Evolutionary conservation across 2,113 vertebrate species (phyloP), one percentile per base, ranked within the genome.

Genomic region (Carettochelys insculpta): DNA sequence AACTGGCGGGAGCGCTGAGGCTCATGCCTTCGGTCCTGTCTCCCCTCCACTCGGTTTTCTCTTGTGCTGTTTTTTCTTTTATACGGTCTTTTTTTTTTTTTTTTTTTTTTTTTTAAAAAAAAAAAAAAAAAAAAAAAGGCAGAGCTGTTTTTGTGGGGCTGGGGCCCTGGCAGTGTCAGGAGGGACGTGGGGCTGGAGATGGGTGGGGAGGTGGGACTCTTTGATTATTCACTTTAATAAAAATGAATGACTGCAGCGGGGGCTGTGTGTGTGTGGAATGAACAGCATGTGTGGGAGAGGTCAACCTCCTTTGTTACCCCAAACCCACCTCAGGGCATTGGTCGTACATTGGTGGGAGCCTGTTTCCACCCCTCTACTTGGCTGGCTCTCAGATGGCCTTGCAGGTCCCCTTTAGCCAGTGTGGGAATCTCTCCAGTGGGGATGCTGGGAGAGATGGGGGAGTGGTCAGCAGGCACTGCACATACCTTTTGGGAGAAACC

Each of bases 21-120:
- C 80, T 47, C 81, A 45, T 43, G 71, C 43, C 80, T 71, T 48
- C 65, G 20, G 80, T 75, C 61, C 10, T 25, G 11, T 48, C 68
- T 50, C 11, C 20, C 68, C 27, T 50, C 22, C 65, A 38, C 20
- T 47, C 56, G 51, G 2, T 9, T 6, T 48, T 34, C 6, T 38
- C 25, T 77, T 19, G 43, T 2, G 20, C 20, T 54, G 53, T 4
- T 4, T 54, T 81, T 78, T 73, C 73, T 53, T 77, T 78, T 53
- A 11, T 86, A 88, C 61, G 34, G 71, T 76, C 85, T 92, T 87
- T 6, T 96, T 90, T 89, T 87, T 50, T 50, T n/a, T n/a, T n/a
- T n/a, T n/a, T n/a, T n/a, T n/a, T n/a, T n/a, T n/a, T n/a, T n/a
- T n/a, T n/a, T n/a, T n/a, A n/a, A n/a, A n/a, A n/a, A n/a, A n/a